Evolutionary conservation across 2,797 vertebrate species (phyloP).

Genomic region (Cynodonichthys magdalenae): DNA sequence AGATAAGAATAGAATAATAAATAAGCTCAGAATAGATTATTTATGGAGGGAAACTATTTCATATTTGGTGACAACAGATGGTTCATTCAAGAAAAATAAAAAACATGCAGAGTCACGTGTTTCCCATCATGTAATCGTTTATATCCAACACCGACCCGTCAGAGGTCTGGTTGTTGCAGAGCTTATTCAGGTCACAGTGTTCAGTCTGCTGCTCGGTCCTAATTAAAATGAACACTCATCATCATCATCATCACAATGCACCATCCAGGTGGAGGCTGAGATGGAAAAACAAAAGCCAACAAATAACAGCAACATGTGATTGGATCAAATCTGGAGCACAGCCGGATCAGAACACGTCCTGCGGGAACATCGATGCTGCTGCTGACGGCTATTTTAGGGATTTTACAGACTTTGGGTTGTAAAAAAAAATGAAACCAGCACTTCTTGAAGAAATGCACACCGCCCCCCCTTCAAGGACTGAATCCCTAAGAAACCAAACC

Average conservation of each 20-base stretch:
- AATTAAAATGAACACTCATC: slow-evolving; percentile 35
- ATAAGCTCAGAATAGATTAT: not conserved
- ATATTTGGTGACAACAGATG: slow-evolving; percentile 32
- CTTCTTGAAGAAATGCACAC: too few relatives aligned
- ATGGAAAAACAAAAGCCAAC: not conserved
- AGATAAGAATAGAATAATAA: not conserved
- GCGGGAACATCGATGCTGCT: slow-evolving; percentile 1
- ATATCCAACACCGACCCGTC: slow-evolving; percentile 2
- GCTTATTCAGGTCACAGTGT: slow-evolving; percentile 35
- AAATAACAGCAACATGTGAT: slow-evolving; percentile 4
- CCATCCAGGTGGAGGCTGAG: slow-evolving; percentile 28
- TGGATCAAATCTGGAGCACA: slow-evolving; percentile 33
- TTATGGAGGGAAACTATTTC: not conserved
- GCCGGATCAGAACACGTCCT: slow-evolving; percentile 6
- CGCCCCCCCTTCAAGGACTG: slow-evolving; percentile 8
- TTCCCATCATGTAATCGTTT: slow-evolving; percentile 9
- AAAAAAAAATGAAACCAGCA: too few relatives aligned
- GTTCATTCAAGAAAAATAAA: slow-evolving; percentile 2
- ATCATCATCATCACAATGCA: slow-evolving; percentile 21
- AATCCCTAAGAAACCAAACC: slow-evolving; percentile 10
- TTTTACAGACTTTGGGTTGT: not conserved
- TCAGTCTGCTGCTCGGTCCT: slow-evolving; percentile 15
- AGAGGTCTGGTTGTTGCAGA: not conserved
- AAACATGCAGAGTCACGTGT: not conserved
- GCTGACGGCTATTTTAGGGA: slow-evolving; percentile 22